These are phyloP conservation scores for Rhodeus uyekii DNA, from an alignment of 2,797 vertebrate genomes.

Conservation along the genomic window DNA sequence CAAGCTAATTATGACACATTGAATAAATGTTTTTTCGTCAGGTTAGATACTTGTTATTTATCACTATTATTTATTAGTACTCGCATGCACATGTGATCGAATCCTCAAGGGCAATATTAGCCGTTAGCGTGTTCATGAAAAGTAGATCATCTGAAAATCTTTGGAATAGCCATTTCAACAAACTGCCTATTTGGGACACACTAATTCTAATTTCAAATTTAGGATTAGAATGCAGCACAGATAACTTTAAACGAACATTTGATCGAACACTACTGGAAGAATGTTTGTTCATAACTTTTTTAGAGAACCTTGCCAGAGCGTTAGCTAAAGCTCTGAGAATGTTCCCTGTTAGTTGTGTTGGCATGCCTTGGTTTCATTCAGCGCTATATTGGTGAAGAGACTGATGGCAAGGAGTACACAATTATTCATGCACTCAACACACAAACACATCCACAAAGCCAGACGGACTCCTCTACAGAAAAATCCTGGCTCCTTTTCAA, in stretches of 20 bases:
- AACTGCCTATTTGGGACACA: neutral
- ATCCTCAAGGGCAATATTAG: neutral
- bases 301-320: neutral
- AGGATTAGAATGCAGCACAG: neutral
- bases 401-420: neutral
- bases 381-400: neutral
- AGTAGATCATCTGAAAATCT: neutral
- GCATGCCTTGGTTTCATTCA: constrained; percentile 2
- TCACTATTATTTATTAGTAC: too few relatives aligned
- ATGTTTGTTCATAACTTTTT: neutral
- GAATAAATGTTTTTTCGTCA: neutral
- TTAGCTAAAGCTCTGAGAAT: neutral
- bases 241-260: neutral
- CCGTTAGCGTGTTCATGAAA: neutral
- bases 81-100: too few relatives aligned
- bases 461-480: constrained; percentile 55
- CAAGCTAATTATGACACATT: too few relatives aligned
- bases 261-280: neutral
- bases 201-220: neutral
- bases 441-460: constrained; percentile 25
- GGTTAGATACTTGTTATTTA: neutral
- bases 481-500: constrained; percentile 54
- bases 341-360: neutral
- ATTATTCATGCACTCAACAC: constrained; percentile 9
- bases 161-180: neutral